Evolutionary conservation across 2,888 invertebrate species (phyloP), one percentile per base, ranked within the genome.

Genomic region (Erpobdella octoculata): DNA sequence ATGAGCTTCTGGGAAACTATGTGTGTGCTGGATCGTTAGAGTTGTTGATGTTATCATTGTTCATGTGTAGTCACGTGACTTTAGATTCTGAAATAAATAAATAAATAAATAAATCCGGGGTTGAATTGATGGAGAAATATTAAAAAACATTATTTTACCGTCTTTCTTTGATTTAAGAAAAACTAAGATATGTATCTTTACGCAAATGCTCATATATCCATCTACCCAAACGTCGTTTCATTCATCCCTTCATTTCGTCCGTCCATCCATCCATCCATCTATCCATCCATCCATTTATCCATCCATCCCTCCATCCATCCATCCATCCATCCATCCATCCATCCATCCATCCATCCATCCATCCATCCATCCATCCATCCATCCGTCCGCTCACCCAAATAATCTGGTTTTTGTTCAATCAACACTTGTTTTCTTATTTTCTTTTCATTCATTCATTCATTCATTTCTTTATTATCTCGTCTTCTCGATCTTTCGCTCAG

Each of bases 221-320:
- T 48, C 25, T 48, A 3, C 18, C 18, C 48, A 48, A 48, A 21
- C 48, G 12, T 21, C 25, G 48, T 48, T 48, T 48, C 18, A 5
- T n/a, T 48, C n/a, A 25, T 21, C 48, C 18, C 18, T 48, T n/a
- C 41, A 21, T 25, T 21, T 25, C n/a, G 25, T 6, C 48, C 18
- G 5, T 48, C 25, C 48, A 9, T 25, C 18, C 25, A n/a, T 6
- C 3, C 25, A 21, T 21, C 31, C 61, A 8, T 28, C 28, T 12
- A 5, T 61, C 31, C 61, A 21, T 61, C 28, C 28, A 61, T 61
- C 25, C 61, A 61, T 61, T 21, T 31, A 58, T 58, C 59, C 59
- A 58, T 58, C 59, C 59, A 58, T 58, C 59, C 59, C 9, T 58
- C 59, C 59, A 58, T 58, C 59, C 59, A 61, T 61, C 61, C 61